Conservation (phyloP, 2,888 invertebrate genomes). For the Chrysodeixis includens region DNA sequence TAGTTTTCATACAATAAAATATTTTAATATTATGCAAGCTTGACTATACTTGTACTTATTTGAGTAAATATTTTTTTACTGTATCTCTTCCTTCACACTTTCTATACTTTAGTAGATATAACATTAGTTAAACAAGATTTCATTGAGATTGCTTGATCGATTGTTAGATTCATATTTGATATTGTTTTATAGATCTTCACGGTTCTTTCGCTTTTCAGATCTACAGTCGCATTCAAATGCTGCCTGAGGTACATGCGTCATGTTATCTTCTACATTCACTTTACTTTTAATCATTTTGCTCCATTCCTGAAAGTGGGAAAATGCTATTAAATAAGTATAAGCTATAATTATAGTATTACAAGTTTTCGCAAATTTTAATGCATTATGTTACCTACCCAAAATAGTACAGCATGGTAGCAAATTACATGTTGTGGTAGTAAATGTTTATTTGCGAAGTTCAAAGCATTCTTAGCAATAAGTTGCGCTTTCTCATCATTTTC, state of each 20-base stretch:
- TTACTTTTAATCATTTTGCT: constrained; percentile 90
- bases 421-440: constrained; percentile 95
- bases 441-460: constrained; percentile 92
- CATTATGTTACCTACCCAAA: constrained; percentile 69
- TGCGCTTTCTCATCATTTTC: constrained; percentile 91
- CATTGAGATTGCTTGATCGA: constrained; percentile 32
- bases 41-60: constrained; percentile 28
- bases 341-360: background rate
- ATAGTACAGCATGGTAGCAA: constrained; percentile 94
- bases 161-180: background rate
- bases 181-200: constrained; percentile 74
- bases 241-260: constrained; percentile 80
- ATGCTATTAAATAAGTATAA: constrained; percentile 65
- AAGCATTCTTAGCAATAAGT: constrained; percentile 91
- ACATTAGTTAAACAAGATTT: constrained; percentile 1
- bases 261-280: constrained; percentile 68
- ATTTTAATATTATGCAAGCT: background rate
- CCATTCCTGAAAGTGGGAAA: constrained; percentile 91
- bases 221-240: constrained; percentile 73
- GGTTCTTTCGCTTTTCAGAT: constrained; percentile 50
- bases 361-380: background rate
- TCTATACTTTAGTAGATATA: background rate
- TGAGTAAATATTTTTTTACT: background rate
- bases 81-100: background rate
- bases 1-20: background rate